phyloP scores from a whole-genome alignment of 2,888 invertebrate species.

The Agriopis aurantiaria region DNA sequence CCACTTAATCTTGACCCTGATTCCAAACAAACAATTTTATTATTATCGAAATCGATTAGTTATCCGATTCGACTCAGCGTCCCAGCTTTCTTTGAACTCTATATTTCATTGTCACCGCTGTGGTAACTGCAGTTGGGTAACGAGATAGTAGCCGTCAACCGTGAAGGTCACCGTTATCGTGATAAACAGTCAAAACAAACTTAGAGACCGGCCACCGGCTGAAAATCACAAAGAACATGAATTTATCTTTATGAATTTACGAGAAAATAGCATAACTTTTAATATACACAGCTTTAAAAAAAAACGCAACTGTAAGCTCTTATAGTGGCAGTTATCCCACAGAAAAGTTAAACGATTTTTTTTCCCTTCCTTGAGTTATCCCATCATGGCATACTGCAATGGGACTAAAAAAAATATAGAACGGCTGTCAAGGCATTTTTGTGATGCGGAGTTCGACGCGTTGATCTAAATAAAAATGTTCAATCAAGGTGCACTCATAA shows the following conservation, averaged over 20 bases:
- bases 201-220: not conserved
- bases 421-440: too few species aligned
- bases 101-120: conserved; percentile 73
- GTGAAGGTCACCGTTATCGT: conserved; percentile 76
- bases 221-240: conserved; percentile 2
- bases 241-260: not conserved
- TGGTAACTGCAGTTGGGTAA: conserved; percentile 62
- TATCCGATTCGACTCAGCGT: conserved; percentile 42
- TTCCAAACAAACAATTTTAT: conserved; percentile 28
- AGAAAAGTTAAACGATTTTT: too few species aligned
- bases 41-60: conserved; percentile 35
- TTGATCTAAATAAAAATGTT: too few species aligned
- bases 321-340: too few species aligned
- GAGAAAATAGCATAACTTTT: not conserved
- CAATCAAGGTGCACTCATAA: too few species aligned
- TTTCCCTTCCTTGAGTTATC: too few species aligned
- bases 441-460: too few species aligned
- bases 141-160: conserved; percentile 62
- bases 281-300: too few species aligned
- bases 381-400: too few species aligned
- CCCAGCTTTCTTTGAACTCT: conserved; percentile 61
- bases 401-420: too few species aligned
- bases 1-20: conserved; percentile 31
- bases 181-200: conserved; percentile 30
- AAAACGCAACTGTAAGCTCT: too few species aligned